Evolutionary conservation across 2,888 invertebrate species (phyloP), one percentile per base, ranked within the genome.

Genomic region (Lasioglossum pauxillum): DNA sequence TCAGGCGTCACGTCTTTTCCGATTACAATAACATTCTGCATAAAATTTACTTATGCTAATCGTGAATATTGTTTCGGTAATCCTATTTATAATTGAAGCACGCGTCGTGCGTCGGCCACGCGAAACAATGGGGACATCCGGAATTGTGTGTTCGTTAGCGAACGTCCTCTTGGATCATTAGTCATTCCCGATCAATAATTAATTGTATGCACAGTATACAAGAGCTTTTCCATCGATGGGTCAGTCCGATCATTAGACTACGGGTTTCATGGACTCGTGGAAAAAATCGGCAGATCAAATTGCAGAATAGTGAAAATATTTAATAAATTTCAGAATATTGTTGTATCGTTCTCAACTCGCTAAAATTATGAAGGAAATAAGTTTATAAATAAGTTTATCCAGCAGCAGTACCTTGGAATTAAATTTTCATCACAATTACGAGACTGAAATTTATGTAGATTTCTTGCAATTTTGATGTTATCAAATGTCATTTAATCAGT

Each of bases 101-200:
- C 12, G 44, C 16, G 12, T 16, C 8, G 8, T 31, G 14, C 27
- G 23, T 2, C 57, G 7, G 2, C 23, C 23, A 31, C 1, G 53
- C 10, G 10, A 35, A 57, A 10, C 44, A 31, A 38, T 44, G 5
- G 23, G 27, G 23, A 38, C 67, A 71, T 23, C 8, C 44, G 44
- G n/a, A 3, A 78, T 41, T 69, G 49, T 23, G 14, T n/a, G 73
- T 72, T 72, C 72, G 35, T n/a, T 46, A 41, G 7, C 5, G 10
- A 14, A 14, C 41, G 19, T 74, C 38, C 57, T 49, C 3, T 23
- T 8, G 38, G 8, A 12, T 80, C 31, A 69, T 84, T 73, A 67
- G 38, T 57, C 57, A 38, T 60, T 19, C 14, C 14, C 67, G 64
- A 82, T 67, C 64, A 44, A 72, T 57, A 38, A 8, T 72, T 31